A percentile compares a stretch with the other conserved stretches of the same genome.
Evolutionary conservation across 2,797 vertebrate species (phyloP).

Genomic region (Dromococcyx pavoninus): DNA sequence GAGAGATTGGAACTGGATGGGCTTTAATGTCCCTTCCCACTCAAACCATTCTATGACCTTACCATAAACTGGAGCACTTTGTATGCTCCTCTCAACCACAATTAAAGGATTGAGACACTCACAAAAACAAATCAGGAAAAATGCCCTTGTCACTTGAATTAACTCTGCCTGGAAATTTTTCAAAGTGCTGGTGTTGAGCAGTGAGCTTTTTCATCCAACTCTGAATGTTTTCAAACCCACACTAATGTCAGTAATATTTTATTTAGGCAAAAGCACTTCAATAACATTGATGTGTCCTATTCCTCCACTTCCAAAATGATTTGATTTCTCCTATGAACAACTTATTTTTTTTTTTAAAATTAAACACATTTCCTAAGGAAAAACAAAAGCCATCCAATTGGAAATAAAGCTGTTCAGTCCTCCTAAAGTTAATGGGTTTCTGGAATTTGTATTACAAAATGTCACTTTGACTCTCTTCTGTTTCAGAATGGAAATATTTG

Average conservation of each 20-base stretch:
- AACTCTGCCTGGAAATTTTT: neutral
- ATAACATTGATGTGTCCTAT: neutral
- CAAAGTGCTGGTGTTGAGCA: neutral
- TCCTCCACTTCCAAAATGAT: neutral
- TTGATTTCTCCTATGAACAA: rapidly evolving
- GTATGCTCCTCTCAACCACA: neutral
- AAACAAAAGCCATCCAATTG: neutral
- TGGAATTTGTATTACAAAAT: neutral
- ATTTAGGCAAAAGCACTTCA: neutral
- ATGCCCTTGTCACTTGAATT: neutral
- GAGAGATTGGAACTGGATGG: too few relatives aligned
- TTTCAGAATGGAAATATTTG: neutral
- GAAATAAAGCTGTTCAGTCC: neutral
- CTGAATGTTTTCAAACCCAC: neutral
- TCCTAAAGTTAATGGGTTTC: neutral
- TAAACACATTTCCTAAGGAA: neutral
- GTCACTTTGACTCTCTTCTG: neutral
- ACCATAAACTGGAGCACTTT: neutral
- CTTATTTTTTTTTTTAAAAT: neutral
- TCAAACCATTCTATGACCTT: neutral
- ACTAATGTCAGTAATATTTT: neutral
- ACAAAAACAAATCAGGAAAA: neutral
- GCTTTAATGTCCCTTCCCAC: too few relatives aligned
- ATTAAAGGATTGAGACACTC: neutral
- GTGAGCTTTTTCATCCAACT: neutral